phyloP scores from a whole-genome alignment of 1,140 invertebrate species.

The Lepidurus couesii region DNA sequence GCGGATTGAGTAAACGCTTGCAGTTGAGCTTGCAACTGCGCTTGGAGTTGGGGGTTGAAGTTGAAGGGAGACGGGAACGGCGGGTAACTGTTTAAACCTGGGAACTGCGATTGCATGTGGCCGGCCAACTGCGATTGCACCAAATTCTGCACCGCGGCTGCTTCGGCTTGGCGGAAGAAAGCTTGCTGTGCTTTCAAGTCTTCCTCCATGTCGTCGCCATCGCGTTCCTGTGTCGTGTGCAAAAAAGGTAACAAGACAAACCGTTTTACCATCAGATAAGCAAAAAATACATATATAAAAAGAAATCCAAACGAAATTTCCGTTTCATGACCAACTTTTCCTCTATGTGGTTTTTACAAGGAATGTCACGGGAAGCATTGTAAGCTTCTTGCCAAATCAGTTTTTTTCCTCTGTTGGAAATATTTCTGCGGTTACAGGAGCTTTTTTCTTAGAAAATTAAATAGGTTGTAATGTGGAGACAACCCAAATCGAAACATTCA shows the following conservation, averaged over 20 bases:
- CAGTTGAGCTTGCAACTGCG: conserved; percentile 34
- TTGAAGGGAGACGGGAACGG: conserved; percentile 23
- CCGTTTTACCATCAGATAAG: not conserved
- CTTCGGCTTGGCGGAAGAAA: conserved; percentile 34
- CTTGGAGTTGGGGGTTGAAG: conserved; percentile 31
- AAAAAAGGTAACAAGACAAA: conserved; percentile 28
- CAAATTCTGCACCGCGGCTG: conserved; percentile 33
- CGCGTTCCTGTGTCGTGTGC: conserved; percentile 12
- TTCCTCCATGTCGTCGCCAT: conserved; percentile 34
- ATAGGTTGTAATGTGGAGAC: too few species aligned
- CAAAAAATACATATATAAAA: not conserved
- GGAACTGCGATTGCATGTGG: not conserved
- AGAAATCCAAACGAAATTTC: too few species aligned
- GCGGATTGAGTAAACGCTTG: conserved; percentile 30
- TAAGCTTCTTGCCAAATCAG: too few species aligned
- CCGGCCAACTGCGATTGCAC: conserved; percentile 32
- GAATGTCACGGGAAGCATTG: too few species aligned
- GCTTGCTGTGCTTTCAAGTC: conserved; percentile 34
- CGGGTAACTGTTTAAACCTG: conserved; percentile 25
- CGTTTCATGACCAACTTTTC: too few species aligned
- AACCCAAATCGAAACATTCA: too few species aligned
- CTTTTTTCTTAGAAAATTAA: too few species aligned
- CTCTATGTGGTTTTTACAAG: too few species aligned
- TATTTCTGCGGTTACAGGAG: too few species aligned
- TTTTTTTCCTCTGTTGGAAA: too few species aligned